Evolutionary conservation across 2,113 vertebrate genomes (phyloP).

Genomic region (Aegithalos caudatus): DNA sequence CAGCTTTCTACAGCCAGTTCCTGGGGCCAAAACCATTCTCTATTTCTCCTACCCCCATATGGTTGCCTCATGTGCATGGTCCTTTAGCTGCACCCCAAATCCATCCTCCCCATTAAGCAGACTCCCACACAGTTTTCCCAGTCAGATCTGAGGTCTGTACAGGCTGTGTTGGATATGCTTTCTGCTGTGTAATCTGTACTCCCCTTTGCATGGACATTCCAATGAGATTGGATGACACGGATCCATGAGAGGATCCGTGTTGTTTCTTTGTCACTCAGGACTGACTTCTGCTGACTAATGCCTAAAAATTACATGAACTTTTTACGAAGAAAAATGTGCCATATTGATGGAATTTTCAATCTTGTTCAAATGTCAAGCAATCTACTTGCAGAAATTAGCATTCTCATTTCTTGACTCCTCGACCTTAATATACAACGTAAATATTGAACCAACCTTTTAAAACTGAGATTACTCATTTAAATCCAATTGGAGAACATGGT

Average conservation of each 20-base stretch:
- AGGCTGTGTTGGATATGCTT: background rate
- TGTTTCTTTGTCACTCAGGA: background rate
- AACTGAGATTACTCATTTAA: conserved; percentile 44
- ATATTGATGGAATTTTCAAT: conserved; percentile 22
- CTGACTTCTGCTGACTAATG: background rate
- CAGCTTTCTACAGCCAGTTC: background rate
- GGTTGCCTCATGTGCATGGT: background rate
- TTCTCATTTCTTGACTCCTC: conserved; percentile 44
- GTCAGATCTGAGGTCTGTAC: background rate
- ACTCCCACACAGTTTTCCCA: background rate
- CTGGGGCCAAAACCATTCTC: background rate
- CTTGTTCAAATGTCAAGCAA: conserved; percentile 60
- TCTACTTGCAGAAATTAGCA: conserved; percentile 9
- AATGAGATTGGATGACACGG: background rate
- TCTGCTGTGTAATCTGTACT: background rate
- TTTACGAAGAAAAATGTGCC: background rate
- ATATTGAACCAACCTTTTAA: conserved; percentile 59
- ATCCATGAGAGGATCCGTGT: rapidly evolving
- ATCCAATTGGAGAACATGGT: background rate
- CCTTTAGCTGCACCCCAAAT: background rate
- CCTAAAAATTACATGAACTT: conserved; percentile 25
- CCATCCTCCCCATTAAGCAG: background rate
- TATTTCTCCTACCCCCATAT: rapidly evolving
- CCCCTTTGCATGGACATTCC: background rate
- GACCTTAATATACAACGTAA: conserved; percentile 16